Evolutionary conservation across 1,140 invertebrate genomes (phyloP).

Genomic region (Diabrotica undecimpunctata): DNA sequence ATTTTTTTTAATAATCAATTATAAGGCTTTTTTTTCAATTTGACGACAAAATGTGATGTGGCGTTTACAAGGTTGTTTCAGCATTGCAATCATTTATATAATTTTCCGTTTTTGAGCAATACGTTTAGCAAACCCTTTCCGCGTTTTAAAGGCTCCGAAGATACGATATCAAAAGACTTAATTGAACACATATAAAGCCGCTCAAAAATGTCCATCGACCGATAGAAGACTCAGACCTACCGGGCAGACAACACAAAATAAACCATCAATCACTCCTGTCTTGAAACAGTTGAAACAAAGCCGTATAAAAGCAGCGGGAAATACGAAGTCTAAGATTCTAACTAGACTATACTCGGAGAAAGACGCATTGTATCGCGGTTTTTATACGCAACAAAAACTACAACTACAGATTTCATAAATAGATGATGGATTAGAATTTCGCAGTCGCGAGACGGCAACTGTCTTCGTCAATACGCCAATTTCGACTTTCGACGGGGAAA

Average conservation of each 20-base stretch:
- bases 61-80: no score
- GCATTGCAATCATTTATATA: no score
- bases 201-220: constrained; percentile 26
- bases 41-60: no score
- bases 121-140: no score
- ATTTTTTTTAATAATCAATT: no score
- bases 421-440: constrained; percentile 36
- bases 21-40: no score
- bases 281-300: constrained; percentile 45
- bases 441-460: not conserved
- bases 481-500: not conserved
- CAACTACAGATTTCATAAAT: constrained; percentile 40
- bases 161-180: constrained; percentile 18
- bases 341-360: constrained; percentile 39
- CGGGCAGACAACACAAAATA: constrained; percentile 44
- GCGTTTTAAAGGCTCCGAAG: no score
- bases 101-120: no score
- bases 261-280: constrained; percentile 44
- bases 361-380: constrained; percentile 35
- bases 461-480: constrained; percentile 1
- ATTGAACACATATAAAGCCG: constrained; percentile 33
- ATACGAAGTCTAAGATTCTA: constrained; percentile 44
- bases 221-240: constrained; percentile 36
- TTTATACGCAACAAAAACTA: constrained; percentile 42
- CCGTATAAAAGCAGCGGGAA: constrained; percentile 44